A percentile compares a stretch with the other conserved stretches of the same genome.
These are phyloP conservation scores for Octopus bimaculoides DNA, from an alignment of 1,140 invertebrate species.

Conservation along the genomic window DNA sequence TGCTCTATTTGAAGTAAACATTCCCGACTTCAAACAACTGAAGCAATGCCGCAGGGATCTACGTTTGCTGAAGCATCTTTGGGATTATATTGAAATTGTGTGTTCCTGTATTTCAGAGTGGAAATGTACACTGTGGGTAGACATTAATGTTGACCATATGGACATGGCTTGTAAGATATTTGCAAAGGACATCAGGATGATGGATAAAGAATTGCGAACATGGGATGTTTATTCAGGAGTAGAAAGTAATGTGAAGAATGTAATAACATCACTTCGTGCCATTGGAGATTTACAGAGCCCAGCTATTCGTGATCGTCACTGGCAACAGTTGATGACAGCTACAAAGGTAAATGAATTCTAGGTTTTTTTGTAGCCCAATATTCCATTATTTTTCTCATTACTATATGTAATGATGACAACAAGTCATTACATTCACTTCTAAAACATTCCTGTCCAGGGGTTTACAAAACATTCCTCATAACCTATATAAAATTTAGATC, in stretches of 20 bases:
- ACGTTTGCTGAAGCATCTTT: conserved; percentile 83
- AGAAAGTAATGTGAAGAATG: conserved; percentile 44
- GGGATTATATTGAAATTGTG: conserved; percentile 89
- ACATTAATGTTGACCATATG: conserved; percentile 91
- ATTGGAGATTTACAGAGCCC: conserved; percentile 91
- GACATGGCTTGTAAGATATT: conserved; percentile 95
- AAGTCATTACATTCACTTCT: too few species aligned
- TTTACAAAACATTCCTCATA: too few species aligned
- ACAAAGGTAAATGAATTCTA: conserved; percentile 70
- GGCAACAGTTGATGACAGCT: conserved; percentile 88
- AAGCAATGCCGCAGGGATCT: conserved; percentile 85
- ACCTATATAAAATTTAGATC: too few species aligned
- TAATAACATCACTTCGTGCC: conserved; percentile 60
- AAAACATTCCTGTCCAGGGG: too few species aligned
- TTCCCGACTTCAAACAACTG: conserved; percentile 85
- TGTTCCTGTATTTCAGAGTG: conserved; percentile 84
- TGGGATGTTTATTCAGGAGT: conserved; percentile 73
- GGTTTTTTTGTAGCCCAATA: too few species aligned
- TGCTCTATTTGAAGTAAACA: conserved; percentile 84
- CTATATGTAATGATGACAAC: too few species aligned
- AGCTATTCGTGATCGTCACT: conserved; percentile 87
- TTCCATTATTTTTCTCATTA: too few species aligned
- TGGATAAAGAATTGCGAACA: conserved; percentile 79
- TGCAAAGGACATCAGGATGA: conserved; percentile 66
- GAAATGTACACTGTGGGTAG: conserved; percentile 90